Percentiles rank a stretch among this genome's conserved stretches.
Evolutionary conservation across 2,888 invertebrate genomes (phyloP).

Genomic region (Carabus problematicus): DNA sequence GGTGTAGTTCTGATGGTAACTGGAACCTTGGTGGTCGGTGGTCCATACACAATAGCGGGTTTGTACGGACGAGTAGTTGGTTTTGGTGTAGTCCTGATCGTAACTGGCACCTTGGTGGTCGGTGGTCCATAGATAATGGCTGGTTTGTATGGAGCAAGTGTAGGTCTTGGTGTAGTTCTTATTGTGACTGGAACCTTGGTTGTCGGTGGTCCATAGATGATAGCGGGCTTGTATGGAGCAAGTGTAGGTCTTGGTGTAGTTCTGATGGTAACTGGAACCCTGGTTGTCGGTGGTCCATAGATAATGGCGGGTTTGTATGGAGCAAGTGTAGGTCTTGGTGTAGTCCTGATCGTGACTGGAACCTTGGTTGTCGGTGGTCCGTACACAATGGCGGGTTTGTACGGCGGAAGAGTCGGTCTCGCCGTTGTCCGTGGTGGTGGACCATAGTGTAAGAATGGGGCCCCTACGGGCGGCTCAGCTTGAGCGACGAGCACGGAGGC

Average conservation of each 20-base stretch:
- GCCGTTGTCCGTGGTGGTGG: constrained; percentile 30
- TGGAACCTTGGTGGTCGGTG: constrained; percentile 23
- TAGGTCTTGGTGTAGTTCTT: not conserved
- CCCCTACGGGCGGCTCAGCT: not conserved
- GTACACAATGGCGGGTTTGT: constrained; percentile 37
- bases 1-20: not conserved
- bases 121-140: constrained; percentile 43
- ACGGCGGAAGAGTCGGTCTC: constrained; percentile 41
- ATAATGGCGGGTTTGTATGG: constrained; percentile 29
- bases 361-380: constrained; percentile 41
- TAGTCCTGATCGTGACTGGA: not conserved
- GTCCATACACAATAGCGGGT: constrained; percentile 10
- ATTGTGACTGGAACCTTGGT: constrained; percentile 11
- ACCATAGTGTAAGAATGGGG: constrained; percentile 3
- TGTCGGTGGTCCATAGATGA: constrained; percentile 43
- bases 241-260: constrained; percentile 33
- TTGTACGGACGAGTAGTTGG: not conserved
- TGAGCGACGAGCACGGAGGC: constrained; percentile 10
- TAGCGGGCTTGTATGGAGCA: constrained; percentile 15
- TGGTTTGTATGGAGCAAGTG: constrained; percentile 40
- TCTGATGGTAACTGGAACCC: constrained; percentile 39
- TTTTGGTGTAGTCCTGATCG: constrained; percentile 3
- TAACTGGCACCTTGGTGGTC: constrained; percentile 17
- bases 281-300: constrained; percentile 43
- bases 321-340: not conserved